A percentile compares a stretch with the other conserved stretches of the same genome.
Conservation (phyloP, 2,888 invertebrate genomes). For the Thereva unica region DNA sequence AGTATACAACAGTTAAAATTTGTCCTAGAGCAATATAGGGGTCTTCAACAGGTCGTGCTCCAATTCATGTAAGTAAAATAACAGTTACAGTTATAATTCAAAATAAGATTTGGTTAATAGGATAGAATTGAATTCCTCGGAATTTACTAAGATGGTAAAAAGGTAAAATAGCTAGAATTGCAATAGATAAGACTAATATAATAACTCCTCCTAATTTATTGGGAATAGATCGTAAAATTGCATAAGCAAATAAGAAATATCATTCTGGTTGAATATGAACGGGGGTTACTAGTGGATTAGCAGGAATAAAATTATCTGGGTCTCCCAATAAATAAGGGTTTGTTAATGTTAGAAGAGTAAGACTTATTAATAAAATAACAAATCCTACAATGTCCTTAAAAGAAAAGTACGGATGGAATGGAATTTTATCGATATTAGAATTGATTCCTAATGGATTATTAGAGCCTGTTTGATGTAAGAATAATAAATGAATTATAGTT, state of each 20-base stretch:
- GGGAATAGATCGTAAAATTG: slow-evolving; percentile 78
- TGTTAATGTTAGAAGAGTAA: slow-evolving; percentile 62
- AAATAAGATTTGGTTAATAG: slow-evolving; percentile 65
- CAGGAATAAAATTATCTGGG: slow-evolving; percentile 73
- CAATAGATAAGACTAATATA: slow-evolving; percentile 62
- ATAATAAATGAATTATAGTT: slow-evolving; percentile 67
- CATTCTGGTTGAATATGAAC: slow-evolving; percentile 82
- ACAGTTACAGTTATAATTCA: slow-evolving; percentile 63
- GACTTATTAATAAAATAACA: slow-evolving; percentile 61
- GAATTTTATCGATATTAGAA: slow-evolving; percentile 70
- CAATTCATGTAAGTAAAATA: slow-evolving; percentile 73
- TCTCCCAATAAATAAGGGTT: slow-evolving; percentile 68
- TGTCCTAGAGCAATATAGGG: slow-evolving; percentile 68
- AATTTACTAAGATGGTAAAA: slow-evolving; percentile 63
- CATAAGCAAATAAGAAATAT: slow-evolving; percentile 83
- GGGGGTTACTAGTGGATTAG: slow-evolving; percentile 62
- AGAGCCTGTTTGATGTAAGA: slow-evolving; percentile 70
- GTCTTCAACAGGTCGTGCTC: slow-evolving; percentile 69
- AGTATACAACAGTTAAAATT: slow-evolving; percentile 65
- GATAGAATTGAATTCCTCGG: slow-evolving; percentile 66
- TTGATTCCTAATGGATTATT: slow-evolving; percentile 69
- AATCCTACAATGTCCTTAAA: slow-evolving; percentile 68
- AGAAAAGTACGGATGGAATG: slow-evolving; percentile 69
- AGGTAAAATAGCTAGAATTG: slow-evolving; percentile 68
- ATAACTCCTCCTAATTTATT: slow-evolving; percentile 77